Conservation (phyloP, 1,140 invertebrate genomes). For the Aphaenogaster rudis region DNA sequence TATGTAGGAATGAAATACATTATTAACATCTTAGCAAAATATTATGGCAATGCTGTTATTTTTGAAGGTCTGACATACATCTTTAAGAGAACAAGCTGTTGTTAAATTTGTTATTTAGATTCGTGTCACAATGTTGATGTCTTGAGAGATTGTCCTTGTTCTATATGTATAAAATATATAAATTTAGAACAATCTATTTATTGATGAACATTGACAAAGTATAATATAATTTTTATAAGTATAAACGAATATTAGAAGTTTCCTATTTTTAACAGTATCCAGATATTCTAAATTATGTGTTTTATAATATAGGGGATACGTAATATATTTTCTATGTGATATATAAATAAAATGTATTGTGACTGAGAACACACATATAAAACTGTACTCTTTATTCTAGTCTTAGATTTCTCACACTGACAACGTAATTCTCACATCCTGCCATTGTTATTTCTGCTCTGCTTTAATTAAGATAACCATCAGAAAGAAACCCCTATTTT, state of each 20-base stretch:
- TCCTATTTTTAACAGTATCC: not conserved
- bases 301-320: not conserved
- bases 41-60: too few species aligned
- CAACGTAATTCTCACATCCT: constrained; percentile 82
- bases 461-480: constrained; percentile 61
- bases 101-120: not conserved
- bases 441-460: constrained; percentile 70
- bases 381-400: constrained; percentile 72
- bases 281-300: not conserved
- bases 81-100: not conserved
- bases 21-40: too few species aligned
- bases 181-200: not conserved
- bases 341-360: not conserved
- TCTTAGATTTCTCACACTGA: constrained; percentile 81
- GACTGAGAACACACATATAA: not conserved
- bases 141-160: not conserved
- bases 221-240: not conserved
- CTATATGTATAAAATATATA: not conserved
- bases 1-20: too few species aligned
- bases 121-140: not conserved
- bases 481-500: constrained; percentile 12
- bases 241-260: not conserved
- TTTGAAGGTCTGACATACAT: too few species aligned
- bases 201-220: not conserved
- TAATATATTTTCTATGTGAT: constrained; percentile 6